Evolutionary conservation across 2,113 vertebrate species (phyloP), one percentile per base, ranked within the genome.

Genomic region (Xenopus laevis): DNA sequence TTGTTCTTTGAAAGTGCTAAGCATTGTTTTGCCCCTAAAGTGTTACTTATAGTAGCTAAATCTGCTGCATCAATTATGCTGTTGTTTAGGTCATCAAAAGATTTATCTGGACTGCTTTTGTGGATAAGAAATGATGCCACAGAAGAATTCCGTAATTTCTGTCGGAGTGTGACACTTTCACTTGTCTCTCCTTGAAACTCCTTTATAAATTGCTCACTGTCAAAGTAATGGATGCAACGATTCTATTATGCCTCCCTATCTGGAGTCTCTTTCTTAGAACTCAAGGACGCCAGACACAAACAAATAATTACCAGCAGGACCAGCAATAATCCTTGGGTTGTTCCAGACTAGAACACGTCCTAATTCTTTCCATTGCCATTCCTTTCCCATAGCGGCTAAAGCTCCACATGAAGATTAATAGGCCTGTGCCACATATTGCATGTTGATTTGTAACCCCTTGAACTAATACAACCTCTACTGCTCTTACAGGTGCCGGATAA

Each of bases 331-430:
- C 64, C 72, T 74, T 74, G 44, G 10, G 16, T 65, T 61, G 64
- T 74, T 55, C 64, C 44, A 67, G 21, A 66, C 18, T 74, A 60
- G 40, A 60, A 60, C 23, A 74, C 59, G 46, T 50, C 45, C 20
- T 60, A 18, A 59, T 33, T 58, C 57, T 66, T 55, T 74, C 58
- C 63, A 74, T 67, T 60, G 53, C 64, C 65, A 68, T 74, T 60
- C 40, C n/a, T 60, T 68, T 57, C 64, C 72, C 64, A 44, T 68
- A 44, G 72, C 68, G 72, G 13, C 65, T 59, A 20, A 58, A 58
- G 21, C 66, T 60, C 10, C 44, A 74, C 64, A 68, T 74, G 45
- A 68, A 74, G 72, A 74, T 74, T 68, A 68, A 66, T 74, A 59
- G 64, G 30, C 53, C 44, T 60, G 13, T 74, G 72, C 67, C 72